phyloP scores from a whole-genome alignment of 2,888 invertebrate genomes.

The Vannuccia rotundouncinata region DNA sequence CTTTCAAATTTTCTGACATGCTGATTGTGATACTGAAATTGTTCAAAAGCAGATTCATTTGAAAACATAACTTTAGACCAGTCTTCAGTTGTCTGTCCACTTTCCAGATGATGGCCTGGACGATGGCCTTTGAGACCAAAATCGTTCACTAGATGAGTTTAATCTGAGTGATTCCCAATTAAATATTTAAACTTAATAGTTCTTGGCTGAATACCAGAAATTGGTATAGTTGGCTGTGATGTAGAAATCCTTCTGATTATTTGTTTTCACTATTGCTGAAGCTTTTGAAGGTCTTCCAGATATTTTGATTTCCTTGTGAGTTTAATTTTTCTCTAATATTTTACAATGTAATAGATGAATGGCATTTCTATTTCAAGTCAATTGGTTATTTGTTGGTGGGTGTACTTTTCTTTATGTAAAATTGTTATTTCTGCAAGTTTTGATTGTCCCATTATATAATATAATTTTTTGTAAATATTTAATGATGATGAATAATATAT shows the following conservation, averaged over 20 bases:
- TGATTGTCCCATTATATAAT: neutral
- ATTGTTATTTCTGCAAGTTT: neutral
- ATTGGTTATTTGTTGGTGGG: neutral
- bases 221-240: neutral
- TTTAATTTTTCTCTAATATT: neutral
- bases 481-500: neutral
- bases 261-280: neutral
- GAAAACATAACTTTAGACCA: no score
- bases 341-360: neutral
- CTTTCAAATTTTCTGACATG: no score
- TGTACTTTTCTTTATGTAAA: neutral
- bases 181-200: neutral
- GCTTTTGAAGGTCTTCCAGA: neutral
- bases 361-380: neutral
- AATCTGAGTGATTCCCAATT: neutral
- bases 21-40: no score
- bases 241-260: neutral
- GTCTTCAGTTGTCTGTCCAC: no score
- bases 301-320: neutral
- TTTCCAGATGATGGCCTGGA: no score
- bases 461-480: neutral
- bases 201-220: neutral
- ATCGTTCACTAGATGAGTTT: neutral
- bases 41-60: no score
- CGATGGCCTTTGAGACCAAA: neutral